Evolutionary conservation across 2,888 invertebrate genomes (phyloP).

Genomic region (Luperina nickerlii): DNA sequence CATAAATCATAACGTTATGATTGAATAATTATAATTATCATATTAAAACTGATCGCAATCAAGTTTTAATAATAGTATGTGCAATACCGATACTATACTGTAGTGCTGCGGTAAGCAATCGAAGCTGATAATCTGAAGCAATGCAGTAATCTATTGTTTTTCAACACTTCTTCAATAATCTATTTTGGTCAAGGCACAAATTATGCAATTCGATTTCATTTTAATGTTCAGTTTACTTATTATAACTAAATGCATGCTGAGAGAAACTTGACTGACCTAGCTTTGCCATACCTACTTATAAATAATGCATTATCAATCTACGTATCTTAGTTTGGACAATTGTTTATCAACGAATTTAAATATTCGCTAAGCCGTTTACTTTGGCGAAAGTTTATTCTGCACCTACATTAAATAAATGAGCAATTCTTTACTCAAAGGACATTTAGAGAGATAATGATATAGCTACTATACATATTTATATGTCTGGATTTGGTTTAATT

Average conservation of each 20-base stretch:
- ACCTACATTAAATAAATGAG: not conserved
- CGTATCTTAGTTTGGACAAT: not conserved
- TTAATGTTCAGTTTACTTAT: conserved; percentile 45
- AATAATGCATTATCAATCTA: too few relatives aligned
- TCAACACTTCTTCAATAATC: conserved; percentile 48
- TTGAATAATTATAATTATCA: not conserved
- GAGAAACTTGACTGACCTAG: conserved; percentile 14
- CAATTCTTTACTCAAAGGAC: too few relatives aligned
- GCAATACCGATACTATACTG: conserved; percentile 23
- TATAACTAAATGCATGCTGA: conserved; percentile 11
- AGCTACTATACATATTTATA: not conserved
- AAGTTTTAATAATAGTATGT: conserved; percentile 9
- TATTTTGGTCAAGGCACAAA: conserved; percentile 58
- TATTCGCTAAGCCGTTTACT: not conserved
- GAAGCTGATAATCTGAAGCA: conserved; percentile 37
- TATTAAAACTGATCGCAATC: conserved; percentile 27
- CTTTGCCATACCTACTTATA: conserved; percentile 4
- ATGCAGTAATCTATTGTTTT: conserved; percentile 48
- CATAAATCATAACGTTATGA: not conserved
- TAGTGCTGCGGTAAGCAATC: conserved; percentile 28
- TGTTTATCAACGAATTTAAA: not conserved
- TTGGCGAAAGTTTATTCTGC: not conserved
- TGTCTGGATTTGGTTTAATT: not conserved
- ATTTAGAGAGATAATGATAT: too few relatives aligned
- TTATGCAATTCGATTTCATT: conserved; percentile 55